Evolutionary conservation across 2,113 vertebrate species (phyloP), one percentile per base, ranked within the genome.

Genomic region (Probosciger aterrimus): DNA sequence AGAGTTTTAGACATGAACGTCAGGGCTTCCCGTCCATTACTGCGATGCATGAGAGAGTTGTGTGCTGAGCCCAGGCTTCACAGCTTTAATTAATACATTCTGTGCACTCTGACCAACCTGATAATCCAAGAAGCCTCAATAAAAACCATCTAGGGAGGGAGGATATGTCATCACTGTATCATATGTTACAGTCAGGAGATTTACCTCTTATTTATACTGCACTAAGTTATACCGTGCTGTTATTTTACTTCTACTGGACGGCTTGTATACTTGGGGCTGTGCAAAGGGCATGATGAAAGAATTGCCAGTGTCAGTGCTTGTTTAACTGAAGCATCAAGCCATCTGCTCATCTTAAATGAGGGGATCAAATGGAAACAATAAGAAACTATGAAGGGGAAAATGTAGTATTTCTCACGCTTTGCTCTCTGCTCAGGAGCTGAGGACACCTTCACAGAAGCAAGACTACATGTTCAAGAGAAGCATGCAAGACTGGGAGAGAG

Each of bases 71-170:
- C 65, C 67, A 46, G 70, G 49, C 35, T 92, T 82, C 68, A 52
- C 71, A 69, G 69, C n/a, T 92, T 96, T 95, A 97, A 97, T 96
- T 80, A 96, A 96, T 96, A 93, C 1, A 31, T 89, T 83, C 77
- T 95, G 88, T 83, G 95, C 95, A 82, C 95, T 95, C 80, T 94
- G 92, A 90, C 90, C 87, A 94, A 88, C 50, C 77, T 76, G 73
- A 89, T 92, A 92, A 96, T 92, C 89, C 90, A 93, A 90, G 95
- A 86, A 95, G 79, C 70, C 86, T 89, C 82, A 83, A 70, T 65
- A 91, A 95, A 96, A 96, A 70, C 22, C 60, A 87, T 79, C 77
- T 20, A 95, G 90, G 84, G 92, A 95, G 70, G 77, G 63, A 96
- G 41, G 67, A 85, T 88, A 86, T 95, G 91, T 95, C 95, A 94